phyloP scores from a whole-genome alignment of 2,113 vertebrate genomes.

The Tringa solitaria region DNA sequence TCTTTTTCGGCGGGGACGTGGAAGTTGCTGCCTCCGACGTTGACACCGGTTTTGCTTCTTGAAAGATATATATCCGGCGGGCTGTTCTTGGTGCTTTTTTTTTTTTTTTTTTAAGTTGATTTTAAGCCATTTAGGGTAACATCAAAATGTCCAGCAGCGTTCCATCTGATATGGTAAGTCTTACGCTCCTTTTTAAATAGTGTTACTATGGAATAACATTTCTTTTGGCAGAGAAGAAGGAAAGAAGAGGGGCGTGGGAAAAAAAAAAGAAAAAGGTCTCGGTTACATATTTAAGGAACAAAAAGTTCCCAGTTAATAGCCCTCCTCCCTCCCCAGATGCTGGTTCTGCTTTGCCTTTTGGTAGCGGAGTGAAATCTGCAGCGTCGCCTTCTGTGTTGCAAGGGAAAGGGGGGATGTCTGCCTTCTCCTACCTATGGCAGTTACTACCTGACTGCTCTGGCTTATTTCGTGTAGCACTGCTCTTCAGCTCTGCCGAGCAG shows the following conservation, averaged over 20 bases:
- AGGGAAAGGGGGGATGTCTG: not conserved
- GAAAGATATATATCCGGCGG: slow-evolving; percentile 23
- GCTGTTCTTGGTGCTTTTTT: not conserved
- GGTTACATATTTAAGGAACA: not conserved
- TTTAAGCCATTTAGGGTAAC: slow-evolving; percentile 40
- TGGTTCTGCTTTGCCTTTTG: slow-evolving; percentile 8
- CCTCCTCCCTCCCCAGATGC: not conserved
- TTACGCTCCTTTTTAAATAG: not conserved
- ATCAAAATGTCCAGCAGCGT: slow-evolving; percentile 81
- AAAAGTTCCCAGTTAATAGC: not conserved
- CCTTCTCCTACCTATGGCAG: not conserved
- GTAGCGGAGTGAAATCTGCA: not conserved
- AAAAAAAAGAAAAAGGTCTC: not conserved
- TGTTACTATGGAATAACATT: not conserved
- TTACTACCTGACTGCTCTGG: not conserved
- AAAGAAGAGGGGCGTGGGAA: not conserved
- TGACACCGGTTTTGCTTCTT: not conserved
- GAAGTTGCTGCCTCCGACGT: not conserved
- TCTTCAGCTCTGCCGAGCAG: not conserved
- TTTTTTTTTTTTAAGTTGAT: not conserved
- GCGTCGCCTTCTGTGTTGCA: not conserved
- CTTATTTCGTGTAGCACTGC: not conserved
- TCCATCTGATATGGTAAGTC: slow-evolving; percentile 80
- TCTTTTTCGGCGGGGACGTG: not conserved
- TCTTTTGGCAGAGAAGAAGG: not conserved